phyloP scores from a whole-genome alignment of 2,888 invertebrate species.

The Yponomeuta sedellus region DNA sequence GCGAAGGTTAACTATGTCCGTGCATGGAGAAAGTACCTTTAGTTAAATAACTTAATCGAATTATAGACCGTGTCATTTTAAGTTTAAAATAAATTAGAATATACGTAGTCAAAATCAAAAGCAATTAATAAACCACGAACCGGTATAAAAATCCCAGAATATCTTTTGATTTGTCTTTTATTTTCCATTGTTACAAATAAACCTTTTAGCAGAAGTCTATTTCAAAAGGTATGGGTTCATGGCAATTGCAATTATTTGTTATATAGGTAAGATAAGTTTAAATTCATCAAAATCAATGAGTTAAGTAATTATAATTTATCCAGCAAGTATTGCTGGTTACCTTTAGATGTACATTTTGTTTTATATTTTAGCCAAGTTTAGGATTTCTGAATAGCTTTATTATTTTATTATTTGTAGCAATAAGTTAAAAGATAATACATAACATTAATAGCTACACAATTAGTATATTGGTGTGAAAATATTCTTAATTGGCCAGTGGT shows the following conservation, averaged over 20 bases:
- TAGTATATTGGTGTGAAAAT: neutral
- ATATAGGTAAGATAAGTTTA: too few relatives aligned
- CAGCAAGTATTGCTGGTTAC: neutral
- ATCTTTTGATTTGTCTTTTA: too few relatives aligned
- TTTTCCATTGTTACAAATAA: too few relatives aligned
- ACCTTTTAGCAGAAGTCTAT: too few relatives aligned
- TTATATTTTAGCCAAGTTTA: slow-evolving; percentile 3
- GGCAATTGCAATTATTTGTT: too few relatives aligned
- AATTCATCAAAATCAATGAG: neutral
- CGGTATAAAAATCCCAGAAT: too few relatives aligned
- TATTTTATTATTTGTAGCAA: slow-evolving; percentile 6
- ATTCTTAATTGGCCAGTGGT: slow-evolving; percentile 1
- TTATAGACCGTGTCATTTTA: neutral
- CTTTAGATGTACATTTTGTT: neutral
- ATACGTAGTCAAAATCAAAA: too few relatives aligned
- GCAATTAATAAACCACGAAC: too few relatives aligned
- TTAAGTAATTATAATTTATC: slow-evolving; percentile 16
- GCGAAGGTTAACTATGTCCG: slow-evolving; percentile 1
- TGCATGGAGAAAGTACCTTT: neutral
- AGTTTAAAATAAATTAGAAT: neutral
- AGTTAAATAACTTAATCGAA: neutral
- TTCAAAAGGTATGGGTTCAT: too few relatives aligned
- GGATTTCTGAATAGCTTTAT: slow-evolving; percentile 7
- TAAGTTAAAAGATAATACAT: neutral
- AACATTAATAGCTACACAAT: neutral